Base-by-base conservation (phyloP, 2,888 invertebrate genomes). In the Eurytoma californica region DNA sequence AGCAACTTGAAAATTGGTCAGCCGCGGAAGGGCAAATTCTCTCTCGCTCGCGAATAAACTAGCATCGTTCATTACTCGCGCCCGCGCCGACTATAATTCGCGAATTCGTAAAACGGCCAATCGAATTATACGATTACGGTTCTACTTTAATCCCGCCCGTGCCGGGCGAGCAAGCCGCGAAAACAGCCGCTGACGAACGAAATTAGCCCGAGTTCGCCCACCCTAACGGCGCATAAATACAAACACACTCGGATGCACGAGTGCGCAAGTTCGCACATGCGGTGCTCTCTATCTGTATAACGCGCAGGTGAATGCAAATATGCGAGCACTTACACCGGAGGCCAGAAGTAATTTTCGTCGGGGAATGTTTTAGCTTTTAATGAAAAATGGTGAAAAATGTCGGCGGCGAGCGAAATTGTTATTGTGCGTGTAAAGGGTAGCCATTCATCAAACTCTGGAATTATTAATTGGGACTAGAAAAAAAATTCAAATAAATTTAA, bases 101-200 rank as follows among this genome's bases (percentile, higher is more conserved):
- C 74, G 67, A 74, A 74, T 74, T 58, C 67, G 67, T 60, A 67
- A 74, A 74, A 66, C 28, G 51, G 67, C 74, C 66, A 58, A 74
- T 74, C 74, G 74, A 74, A 74, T 74, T 67, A 67, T 74, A 74
- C 74, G 67, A 74, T 67, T 74, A 67, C 74, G 74, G 18, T 63
- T 28, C 66, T 67, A 74, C 66, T 74, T 67, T 74, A 39, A 67
- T 67, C 74, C 60, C 39, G 53, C 16, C 3, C 24, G 2, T 3
- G 20, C 3, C 57, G 49, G 49, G 24, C 14, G 28, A 20, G 24
- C 60, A 49, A 60, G 18, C 55, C 65, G 39, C 69, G 49, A 74
- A 76, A 81, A 77, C 69, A 77, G 30, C 49, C 68, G 30, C 39
- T 58, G 58, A 72, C 65, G 63, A 68, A 72, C 72, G 67, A 61